Base-by-base conservation (phyloP, 2,888 invertebrate species). In the Sympetrum striolatum region DNA sequence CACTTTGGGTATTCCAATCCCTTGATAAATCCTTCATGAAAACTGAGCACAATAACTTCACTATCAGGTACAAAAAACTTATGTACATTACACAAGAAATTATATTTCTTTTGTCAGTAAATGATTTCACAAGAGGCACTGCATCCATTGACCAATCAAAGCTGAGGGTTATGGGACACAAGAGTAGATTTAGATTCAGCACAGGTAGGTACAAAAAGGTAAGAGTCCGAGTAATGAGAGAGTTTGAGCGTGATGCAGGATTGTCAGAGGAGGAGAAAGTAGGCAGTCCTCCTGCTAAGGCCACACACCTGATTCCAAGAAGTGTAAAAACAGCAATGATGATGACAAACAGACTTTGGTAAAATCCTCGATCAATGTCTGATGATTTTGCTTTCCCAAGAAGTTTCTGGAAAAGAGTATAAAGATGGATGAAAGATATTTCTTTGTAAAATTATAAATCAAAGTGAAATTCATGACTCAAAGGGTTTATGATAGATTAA, bases 61-160 rank as follows among this genome's bases (percentile, higher is more conserved):
- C 35, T 22, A 86, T n/a, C 3, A 86, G 58, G 37, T 37, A 86
- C n/a, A n/a, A 8, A 10, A 64, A 80, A 25, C 60, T 44, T 35
- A 44, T 91, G 92, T 94, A 95, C 92, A 94, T 93, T 48, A 92
- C 82, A 22, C 93, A 4, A 2, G 94, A 93, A 90, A 92, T 92
- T 81, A 94, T 64, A 92, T 94, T 94, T n/a, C 95, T 93, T 53
- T 91, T 91, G 92, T 95, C 95, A 12, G 90, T 15, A 2, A 93
- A 25, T 3, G 93, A 80, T 25, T 58, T 90, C 58, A 92, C 91
- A 91, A 98, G 95, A 14, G 98, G 98, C 93, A 99, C 96, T 1
- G 99, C 97, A 92, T 98, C 98, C 99, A 99, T 99, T 44, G 99
- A 98, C 99, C 99, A 99, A 94, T 99, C 99, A 94, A 99, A 99